phyloP scores from a whole-genome alignment of 1,140 invertebrate genomes.

The Calephelis nemesis region DNA sequence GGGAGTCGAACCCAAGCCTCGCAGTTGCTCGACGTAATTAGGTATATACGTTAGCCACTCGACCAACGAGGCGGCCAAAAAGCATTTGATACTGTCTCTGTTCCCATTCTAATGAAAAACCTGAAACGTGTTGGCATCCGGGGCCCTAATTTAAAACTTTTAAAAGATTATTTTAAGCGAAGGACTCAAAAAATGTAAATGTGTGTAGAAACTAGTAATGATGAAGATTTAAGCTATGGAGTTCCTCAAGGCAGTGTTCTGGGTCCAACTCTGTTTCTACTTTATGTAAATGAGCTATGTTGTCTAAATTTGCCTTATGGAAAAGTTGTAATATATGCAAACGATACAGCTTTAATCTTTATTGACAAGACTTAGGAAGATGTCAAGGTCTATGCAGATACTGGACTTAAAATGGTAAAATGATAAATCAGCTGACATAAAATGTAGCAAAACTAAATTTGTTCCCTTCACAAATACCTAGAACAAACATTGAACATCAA shows the following conservation, averaged over 20 bases:
- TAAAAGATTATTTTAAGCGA: neutral
- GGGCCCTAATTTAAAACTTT: neutral
- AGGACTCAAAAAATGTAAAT: neutral
- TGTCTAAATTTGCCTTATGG: neutral
- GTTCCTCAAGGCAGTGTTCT: neutral
- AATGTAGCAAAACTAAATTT: neutral
- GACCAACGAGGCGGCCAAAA: too few relatives aligned
- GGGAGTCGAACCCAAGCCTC: too few relatives aligned
- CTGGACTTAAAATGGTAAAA: neutral
- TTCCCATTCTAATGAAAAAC: slow-evolving; percentile 9
- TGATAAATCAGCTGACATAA: neutral
- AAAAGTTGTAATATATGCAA: neutral
- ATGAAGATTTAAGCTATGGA: neutral
- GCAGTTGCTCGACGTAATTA: too few relatives aligned
- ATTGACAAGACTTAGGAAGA: neutral
- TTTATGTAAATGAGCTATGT: neutral
- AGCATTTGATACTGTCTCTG: too few relatives aligned
- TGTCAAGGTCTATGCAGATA: neutral
- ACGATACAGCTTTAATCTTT: neutral
- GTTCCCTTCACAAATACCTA: neutral
- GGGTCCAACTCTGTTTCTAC: neutral
- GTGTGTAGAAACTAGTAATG: neutral
- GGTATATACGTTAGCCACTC: too few relatives aligned
- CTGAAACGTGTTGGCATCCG: neutral
- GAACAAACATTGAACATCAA: neutral